These are phyloP conservation scores for Caenorhabditis sinica DNA, from an alignment of 2,888 invertebrate genomes.

Conservation along the genomic window DNA sequence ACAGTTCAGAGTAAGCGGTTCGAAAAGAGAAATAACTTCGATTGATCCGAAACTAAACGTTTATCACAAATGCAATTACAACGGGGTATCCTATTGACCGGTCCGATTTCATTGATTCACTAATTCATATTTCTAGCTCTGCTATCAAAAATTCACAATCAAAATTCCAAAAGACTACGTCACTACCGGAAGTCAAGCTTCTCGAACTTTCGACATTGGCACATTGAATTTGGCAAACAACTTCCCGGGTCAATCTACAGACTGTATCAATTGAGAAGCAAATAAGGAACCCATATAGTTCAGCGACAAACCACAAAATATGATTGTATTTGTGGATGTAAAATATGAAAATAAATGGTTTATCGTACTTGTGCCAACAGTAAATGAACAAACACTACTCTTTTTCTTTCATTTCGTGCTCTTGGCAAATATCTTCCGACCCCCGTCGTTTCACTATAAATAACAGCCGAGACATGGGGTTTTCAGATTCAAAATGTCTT, in stretches of 20 bases:
- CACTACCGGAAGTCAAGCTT: conserved; percentile 63
- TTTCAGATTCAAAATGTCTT: conserved; percentile 39
- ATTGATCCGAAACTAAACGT: conserved; percentile 75
- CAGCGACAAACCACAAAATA: conserved; percentile 53
- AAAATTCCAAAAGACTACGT: conserved; percentile 74
- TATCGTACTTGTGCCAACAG: conserved; percentile 65
- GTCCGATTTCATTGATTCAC: conserved; percentile 6
- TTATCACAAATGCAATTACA: conserved; percentile 76
- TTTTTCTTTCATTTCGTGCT: conserved; percentile 24
- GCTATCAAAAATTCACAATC: conserved; percentile 75
- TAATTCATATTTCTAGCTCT: conserved; percentile 51
- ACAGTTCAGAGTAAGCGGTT: conserved; percentile 67
- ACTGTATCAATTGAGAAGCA: conserved; percentile 72
- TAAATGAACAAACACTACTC: conserved; percentile 43
- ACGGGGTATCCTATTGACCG: conserved; percentile 51
- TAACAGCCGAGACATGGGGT: conserved; percentile 21
- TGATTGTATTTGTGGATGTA: conserved; percentile 45
- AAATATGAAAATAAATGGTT: conserved; percentile 62
- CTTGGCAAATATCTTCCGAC: conserved; percentile 44
- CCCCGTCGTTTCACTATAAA: conserved; percentile 40
- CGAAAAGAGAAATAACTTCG: conserved; percentile 70
- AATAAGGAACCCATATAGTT: conserved; percentile 43
- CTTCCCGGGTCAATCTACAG: conserved; percentile 73
- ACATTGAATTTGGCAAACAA: conserved; percentile 75
- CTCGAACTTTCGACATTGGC: conserved; percentile 72